phyloP scores from a whole-genome alignment of 92 coral and sea anemone species.

The Montipora capitata region DNA sequence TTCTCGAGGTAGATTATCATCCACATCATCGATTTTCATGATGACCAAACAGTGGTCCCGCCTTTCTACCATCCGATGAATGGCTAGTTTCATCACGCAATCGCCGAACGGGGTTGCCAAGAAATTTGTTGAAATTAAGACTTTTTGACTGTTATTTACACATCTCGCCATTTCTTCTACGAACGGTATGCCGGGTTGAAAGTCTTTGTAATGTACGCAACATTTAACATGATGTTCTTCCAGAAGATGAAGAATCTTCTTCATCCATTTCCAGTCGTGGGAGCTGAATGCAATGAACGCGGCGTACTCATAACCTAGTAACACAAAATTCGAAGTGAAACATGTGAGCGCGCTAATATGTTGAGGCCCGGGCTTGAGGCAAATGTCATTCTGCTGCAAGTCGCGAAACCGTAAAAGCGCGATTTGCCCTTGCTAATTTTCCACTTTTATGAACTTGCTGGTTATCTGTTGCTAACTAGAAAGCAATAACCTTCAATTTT shows the following conservation, averaged over 20 bases:
- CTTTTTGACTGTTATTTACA: conserved; percentile 29
- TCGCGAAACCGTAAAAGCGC: too few species aligned
- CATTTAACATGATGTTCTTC: conserved; percentile 32
- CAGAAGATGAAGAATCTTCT: conserved; percentile 3
- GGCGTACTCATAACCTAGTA: too few species aligned
- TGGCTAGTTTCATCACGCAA: conserved; percentile 27
- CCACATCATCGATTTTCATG: conserved; percentile 32
- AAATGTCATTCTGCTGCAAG: too few species aligned
- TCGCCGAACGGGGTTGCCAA: conserved; percentile 1
- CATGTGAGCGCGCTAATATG: too few species aligned
- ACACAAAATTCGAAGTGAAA: too few species aligned
- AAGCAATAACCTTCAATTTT: too few species aligned
- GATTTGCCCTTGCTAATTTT: too few species aligned
- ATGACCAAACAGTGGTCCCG: conserved; percentile 19
- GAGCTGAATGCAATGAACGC: too few species aligned
- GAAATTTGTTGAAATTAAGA: conserved; percentile 27
- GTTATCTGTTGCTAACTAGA: too few species aligned
- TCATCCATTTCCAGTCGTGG: neutral
- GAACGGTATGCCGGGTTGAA: conserved; percentile 8
- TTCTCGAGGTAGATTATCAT: neutral
- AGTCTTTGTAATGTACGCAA: conserved; percentile 46
- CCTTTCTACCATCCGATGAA: neutral
- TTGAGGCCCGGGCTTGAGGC: too few species aligned
- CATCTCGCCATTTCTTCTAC: conserved; percentile 19
- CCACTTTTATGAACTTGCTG: too few species aligned